These are phyloP conservation scores for Cheilosia vulpina DNA, from an alignment of 2,888 invertebrate species.

Conservation along the genomic window DNA sequence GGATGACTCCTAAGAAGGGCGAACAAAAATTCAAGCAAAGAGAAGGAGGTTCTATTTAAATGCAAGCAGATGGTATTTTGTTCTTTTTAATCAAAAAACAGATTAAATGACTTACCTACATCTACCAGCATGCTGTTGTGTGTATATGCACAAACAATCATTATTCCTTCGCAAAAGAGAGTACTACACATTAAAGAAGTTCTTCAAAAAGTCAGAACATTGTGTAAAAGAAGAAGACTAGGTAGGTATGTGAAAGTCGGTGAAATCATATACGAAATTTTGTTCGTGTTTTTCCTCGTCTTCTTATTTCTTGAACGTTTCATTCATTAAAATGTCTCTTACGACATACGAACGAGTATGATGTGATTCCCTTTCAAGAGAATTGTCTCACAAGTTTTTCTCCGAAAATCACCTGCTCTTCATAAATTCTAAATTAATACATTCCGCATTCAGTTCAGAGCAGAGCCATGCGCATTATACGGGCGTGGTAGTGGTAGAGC, in stretches of 20 bases:
- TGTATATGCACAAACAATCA: not conserved
- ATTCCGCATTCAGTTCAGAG: slow-evolving; percentile 21
- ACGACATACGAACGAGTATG: not conserved
- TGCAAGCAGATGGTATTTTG: slow-evolving; percentile 28
- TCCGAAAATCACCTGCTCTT: slow-evolving; percentile 39
- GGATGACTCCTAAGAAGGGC: slow-evolving; percentile 20
- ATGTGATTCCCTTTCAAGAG: slow-evolving; percentile 8
- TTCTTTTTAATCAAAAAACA: slow-evolving; percentile 30
- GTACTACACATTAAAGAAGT: no score
- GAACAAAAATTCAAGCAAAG: slow-evolving; percentile 3
- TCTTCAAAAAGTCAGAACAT: no score
- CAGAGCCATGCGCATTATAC: slow-evolving; percentile 36
- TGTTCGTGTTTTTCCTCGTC: slow-evolving; percentile 17
- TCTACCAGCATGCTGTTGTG: slow-evolving; percentile 19
- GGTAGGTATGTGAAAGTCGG: slow-evolving; percentile 16
- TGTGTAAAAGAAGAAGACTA: no score
- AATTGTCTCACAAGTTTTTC: slow-evolving; percentile 36
- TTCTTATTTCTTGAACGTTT: slow-evolving; percentile 9
- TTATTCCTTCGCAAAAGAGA: no score
- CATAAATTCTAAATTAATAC: slow-evolving; percentile 2
- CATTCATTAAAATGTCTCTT: slow-evolving; percentile 34
- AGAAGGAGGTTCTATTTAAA: slow-evolving; percentile 17
- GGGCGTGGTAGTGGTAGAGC: slow-evolving; percentile 31
- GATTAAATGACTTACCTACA: slow-evolving; percentile 37
- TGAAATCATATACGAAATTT: slow-evolving; percentile 32